A percentile compares a stretch with the other conserved stretches of the same genome.
Evolutionary conservation across 1,140 invertebrate genomes (phyloP).

Genomic region (Platyscapa corneri): DNA sequence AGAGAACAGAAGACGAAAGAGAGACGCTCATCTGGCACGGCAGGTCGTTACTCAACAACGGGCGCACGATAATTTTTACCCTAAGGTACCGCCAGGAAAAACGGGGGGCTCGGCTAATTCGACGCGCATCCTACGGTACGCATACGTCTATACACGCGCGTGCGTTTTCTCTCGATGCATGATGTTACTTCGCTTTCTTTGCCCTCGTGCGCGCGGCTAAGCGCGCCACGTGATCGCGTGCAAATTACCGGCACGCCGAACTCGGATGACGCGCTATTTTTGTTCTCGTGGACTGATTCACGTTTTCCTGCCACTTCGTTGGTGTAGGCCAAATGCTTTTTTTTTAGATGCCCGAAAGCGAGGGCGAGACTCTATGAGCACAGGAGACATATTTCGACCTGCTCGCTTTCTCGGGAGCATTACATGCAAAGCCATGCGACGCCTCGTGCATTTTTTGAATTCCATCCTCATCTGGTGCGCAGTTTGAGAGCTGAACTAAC

Average conservation of each 20-base stretch:
- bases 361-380: neutral
- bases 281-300: conserved; percentile 28
- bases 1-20: no score
- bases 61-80: conserved; percentile 9
- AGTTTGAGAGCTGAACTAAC: no score
- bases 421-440: no score
- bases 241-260: neutral
- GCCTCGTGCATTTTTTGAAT: no score
- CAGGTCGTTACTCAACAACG: neutral
- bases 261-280: conserved; percentile 44
- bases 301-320: neutral
- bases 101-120: neutral
- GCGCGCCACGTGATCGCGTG: conserved; percentile 8
- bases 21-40: no score
- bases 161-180: no score
- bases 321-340: conserved; percentile 16
- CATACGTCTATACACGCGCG: neutral
- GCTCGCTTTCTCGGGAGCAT: no score
- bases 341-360: neutral
- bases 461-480: no score
- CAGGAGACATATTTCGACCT: no score
- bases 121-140: neutral
- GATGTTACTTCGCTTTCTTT: conserved; percentile 29
- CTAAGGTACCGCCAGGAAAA: neutral
- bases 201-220: conserved; percentile 10